Evolutionary conservation across 2,113 vertebrate species (phyloP).

Genomic region (Rhinolophus ferrumequinum): DNA sequence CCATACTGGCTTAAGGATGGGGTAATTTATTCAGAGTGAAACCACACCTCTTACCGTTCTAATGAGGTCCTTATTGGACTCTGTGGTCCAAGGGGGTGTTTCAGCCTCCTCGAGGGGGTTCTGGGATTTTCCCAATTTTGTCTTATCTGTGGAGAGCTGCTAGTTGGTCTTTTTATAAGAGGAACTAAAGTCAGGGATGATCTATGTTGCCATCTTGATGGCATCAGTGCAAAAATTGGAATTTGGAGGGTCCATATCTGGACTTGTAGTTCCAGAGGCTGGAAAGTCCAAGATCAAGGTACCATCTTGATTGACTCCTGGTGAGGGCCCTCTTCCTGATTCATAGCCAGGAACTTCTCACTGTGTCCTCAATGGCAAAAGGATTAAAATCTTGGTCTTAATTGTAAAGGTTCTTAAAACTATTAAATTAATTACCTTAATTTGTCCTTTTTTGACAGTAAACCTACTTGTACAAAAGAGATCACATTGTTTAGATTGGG

Average conservation of each 20-base stretch:
- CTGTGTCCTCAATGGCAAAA: not conserved
- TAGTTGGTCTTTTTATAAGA: not conserved
- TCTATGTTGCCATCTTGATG: not conserved
- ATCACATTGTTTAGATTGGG: not conserved
- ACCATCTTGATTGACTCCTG: not conserved
- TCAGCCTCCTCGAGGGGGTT: not conserved
- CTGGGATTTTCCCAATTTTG: not conserved
- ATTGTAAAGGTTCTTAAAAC: not conserved
- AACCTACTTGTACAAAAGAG: not conserved
- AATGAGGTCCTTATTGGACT: not conserved
- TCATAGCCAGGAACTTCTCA: not conserved
- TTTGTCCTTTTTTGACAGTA: not conserved
- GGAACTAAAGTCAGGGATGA: not conserved
- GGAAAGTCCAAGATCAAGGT: not conserved
- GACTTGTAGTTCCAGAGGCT: not conserved
- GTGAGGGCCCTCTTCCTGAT: not conserved
- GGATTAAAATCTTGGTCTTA: not conserved
- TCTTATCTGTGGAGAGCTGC: not conserved
- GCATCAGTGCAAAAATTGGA: not conserved
- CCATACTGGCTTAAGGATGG: rapidly evolving
- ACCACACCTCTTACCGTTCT: not conserved
- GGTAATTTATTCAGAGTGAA: not conserved
- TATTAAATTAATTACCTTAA: not conserved
- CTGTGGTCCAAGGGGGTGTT: not conserved
- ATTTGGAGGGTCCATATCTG: not conserved